Evolutionary conservation across 1,140 invertebrate species (phyloP).

Genomic region (Drosophila asahinai): DNA sequence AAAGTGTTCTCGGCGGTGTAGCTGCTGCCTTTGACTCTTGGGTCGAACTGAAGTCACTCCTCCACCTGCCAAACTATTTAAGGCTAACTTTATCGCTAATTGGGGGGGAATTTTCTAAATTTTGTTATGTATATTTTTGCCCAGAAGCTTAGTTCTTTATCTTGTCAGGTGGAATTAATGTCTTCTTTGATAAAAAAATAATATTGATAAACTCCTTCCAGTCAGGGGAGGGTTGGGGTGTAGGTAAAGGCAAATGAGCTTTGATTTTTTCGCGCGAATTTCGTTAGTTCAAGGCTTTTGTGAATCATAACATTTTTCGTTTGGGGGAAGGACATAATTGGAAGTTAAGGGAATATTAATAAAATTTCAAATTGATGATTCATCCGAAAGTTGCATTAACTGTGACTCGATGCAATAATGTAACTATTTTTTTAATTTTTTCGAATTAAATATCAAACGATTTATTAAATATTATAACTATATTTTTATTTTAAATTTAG

Average conservation of each 20-base stretch:
- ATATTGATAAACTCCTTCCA: constrained; percentile 62
- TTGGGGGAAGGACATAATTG: constrained; percentile 19
- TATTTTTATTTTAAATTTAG: too few relatives aligned
- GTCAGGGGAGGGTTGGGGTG: not conserved
- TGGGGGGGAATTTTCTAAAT: constrained; percentile 50
- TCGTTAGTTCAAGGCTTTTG: constrained; percentile 26
- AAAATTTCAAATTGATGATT: not conserved
- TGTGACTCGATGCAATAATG: too few relatives aligned
- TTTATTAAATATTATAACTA: not conserved
- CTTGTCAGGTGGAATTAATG: constrained; percentile 70
- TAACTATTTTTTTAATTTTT: too few relatives aligned
- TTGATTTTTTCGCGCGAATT: constrained; percentile 21
- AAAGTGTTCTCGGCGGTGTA: constrained; percentile 11
- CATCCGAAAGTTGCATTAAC: not conserved
- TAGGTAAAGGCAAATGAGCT: constrained; percentile 11
- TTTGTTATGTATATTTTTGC: constrained; percentile 24
- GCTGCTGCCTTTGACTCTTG: constrained; percentile 32
- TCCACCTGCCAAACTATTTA: constrained; percentile 64
- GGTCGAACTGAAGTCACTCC: constrained; percentile 48
- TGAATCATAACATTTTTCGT: constrained; percentile 17
- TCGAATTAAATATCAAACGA: too few relatives aligned
- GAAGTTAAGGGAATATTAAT: not conserved
- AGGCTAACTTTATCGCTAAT: constrained; percentile 38
- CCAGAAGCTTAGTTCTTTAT: constrained; percentile 62
- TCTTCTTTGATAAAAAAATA: constrained; percentile 59